Conservation (phyloP, 2,888 invertebrate species). For the Hydroisotoma schaefferi region DNA sequence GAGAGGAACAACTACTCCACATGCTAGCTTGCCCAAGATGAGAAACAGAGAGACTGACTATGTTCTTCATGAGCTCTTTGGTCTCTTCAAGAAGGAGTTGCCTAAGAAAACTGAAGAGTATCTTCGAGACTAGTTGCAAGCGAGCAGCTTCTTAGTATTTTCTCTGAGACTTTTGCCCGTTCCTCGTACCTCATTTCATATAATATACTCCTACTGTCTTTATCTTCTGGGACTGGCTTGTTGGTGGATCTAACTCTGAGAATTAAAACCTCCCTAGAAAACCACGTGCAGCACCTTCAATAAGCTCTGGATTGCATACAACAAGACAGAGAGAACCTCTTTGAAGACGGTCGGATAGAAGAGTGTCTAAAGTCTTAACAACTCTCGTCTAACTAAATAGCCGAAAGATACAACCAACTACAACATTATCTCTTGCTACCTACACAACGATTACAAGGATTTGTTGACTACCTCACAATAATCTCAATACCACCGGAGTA, state of each 20-base stretch:
- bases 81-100: conserved; percentile 5
- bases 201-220: too few relatives aligned
- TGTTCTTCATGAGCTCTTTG: neutral
- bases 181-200: neutral
- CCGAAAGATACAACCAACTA: too few relatives aligned
- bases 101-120: conserved; percentile 13
- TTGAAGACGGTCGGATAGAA: too few relatives aligned
- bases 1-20: too few relatives aligned
- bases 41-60: conserved; percentile 3
- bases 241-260: too few relatives aligned
- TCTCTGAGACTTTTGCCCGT: conserved; percentile 15
- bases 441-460: too few relatives aligned
- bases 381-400: too few relatives aligned
- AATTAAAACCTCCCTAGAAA: neutral
- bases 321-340: neutral
- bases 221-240: too few relatives aligned
- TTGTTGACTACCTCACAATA: too few relatives aligned
- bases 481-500: neutral
- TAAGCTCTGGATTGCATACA: conserved; percentile 5
- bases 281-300: conserved; percentile 13
- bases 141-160: conserved; percentile 10
- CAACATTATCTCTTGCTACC: too few relatives aligned
- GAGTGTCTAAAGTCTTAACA: too few relatives aligned
- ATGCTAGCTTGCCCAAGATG: too few relatives aligned
- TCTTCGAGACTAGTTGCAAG: conserved; percentile 4